phyloP scores from a whole-genome alignment of 2,797 vertebrate species.

The Pelobates cultripes region DNA sequence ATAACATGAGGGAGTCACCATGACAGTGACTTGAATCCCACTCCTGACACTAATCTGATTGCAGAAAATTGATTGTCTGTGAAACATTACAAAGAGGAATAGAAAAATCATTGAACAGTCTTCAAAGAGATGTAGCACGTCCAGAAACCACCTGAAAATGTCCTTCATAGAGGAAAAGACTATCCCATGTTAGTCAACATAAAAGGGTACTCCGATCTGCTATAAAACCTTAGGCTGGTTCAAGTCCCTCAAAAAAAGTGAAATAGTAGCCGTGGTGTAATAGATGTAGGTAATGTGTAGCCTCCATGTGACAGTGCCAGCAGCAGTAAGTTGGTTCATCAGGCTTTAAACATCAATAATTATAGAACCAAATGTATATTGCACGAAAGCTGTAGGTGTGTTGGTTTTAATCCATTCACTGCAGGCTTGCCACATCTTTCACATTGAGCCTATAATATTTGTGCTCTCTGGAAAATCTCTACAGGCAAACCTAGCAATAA shows the following conservation, averaged over 20 bases:
- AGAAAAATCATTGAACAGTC: not conserved
- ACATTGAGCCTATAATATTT: not conserved
- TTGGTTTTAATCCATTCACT: not conserved
- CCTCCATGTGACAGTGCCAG: no score
- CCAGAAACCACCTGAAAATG: not conserved
- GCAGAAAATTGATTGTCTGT: not conserved
- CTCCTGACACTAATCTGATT: not conserved
- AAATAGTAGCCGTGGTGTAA: no score
- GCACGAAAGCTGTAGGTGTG: no score
- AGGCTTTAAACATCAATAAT: no score
- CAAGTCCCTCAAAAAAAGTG: no score
- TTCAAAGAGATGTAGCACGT: not conserved
- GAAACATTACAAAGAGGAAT: not conserved
- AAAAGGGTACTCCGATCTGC: no score
- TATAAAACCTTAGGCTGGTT: no score
- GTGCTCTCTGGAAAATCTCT: not conserved
- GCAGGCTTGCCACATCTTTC: not conserved
- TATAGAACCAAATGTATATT: no score
- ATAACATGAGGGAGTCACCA: not conserved
- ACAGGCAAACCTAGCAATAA: constrained; percentile 11
- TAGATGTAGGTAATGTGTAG: no score
- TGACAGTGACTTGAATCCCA: not conserved
- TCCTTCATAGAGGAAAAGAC: no score
- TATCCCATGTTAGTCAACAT: no score
- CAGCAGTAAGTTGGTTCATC: no score